A percentile compares a stretch with the other conserved stretches of the same genome.
Conservation (phyloP, 2,888 invertebrate species). For the Theretra japonica region DNA sequence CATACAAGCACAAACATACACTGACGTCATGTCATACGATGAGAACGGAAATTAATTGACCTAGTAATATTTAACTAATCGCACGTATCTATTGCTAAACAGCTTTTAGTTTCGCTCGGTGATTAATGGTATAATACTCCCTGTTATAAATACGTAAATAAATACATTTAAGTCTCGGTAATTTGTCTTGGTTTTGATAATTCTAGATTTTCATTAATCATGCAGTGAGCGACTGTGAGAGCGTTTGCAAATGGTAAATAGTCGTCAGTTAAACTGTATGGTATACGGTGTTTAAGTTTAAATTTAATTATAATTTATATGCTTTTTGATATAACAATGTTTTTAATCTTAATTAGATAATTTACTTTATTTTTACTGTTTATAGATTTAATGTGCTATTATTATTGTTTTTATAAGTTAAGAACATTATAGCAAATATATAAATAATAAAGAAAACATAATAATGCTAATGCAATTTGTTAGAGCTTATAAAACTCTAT, state of each 20-base stretch:
- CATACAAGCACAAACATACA: conserved; percentile 33
- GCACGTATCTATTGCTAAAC: conserved; percentile 49
- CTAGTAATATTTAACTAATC: conserved; percentile 63
- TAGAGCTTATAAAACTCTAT: too few relatives aligned
- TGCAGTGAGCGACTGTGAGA: not conserved
- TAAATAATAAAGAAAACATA: too few relatives aligned
- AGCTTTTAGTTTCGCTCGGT: conserved; percentile 49
- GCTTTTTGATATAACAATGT: not conserved
- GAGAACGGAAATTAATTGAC: conserved; percentile 67
- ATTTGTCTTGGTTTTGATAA: conserved; percentile 25
- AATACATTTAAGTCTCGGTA: conserved; percentile 1
- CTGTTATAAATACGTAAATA: conserved; percentile 9
- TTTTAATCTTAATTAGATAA: not conserved
- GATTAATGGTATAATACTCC: conserved; percentile 18
- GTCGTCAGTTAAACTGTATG: not conserved
- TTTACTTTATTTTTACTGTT: too few relatives aligned
- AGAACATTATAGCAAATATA: too few relatives aligned
- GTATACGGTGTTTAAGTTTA: not conserved
- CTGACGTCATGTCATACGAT: conserved; percentile 45
- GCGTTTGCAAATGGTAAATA: not conserved
- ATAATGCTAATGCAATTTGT: too few relatives aligned
- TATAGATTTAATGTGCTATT: too few relatives aligned
- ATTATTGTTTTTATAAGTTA: too few relatives aligned
- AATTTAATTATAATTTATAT: not conserved
- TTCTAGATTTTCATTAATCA: conserved; percentile 16